Conservation (phyloP, 2,888 invertebrate species). For the Mimachlamys varia region DNA sequence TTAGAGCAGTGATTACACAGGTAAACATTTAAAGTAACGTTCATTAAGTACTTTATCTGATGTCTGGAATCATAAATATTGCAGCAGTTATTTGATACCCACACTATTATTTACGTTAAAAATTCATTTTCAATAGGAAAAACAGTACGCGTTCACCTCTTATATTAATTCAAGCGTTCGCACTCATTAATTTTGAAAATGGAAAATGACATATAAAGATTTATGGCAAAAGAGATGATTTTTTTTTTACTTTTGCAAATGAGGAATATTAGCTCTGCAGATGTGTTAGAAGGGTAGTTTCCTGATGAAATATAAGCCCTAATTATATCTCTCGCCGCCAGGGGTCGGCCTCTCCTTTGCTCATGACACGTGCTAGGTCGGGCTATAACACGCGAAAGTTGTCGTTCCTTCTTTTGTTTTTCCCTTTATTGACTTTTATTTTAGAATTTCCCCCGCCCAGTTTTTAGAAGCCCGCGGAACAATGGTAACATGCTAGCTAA, state of each 20-base stretch:
- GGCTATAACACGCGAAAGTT: slow-evolving; percentile 48
- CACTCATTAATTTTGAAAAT: neutral
- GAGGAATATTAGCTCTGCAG: slow-evolving; percentile 45
- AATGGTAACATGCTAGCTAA: slow-evolving; percentile 56
- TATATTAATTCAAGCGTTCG: neutral
- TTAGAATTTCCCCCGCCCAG: slow-evolving; percentile 43
- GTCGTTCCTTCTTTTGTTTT: slow-evolving; percentile 50
- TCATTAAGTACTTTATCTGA: too few relatives aligned
- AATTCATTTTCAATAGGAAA: neutral
- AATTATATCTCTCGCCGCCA: slow-evolving; percentile 45
- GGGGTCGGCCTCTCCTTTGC: slow-evolving; percentile 49
- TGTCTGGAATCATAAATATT: neutral
- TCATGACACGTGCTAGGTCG: slow-evolving; percentile 49
- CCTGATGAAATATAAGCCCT: slow-evolving; percentile 46
- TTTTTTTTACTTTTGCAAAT: neutral
- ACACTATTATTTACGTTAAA: neutral
- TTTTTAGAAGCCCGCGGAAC: slow-evolving; percentile 49
- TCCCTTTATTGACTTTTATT: slow-evolving; percentile 52
- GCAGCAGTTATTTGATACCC: neutral
- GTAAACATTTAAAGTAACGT: too few relatives aligned
- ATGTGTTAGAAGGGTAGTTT: slow-evolving; percentile 48
- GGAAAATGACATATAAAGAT: neutral
- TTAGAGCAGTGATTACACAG: too few relatives aligned
- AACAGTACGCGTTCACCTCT: neutral
- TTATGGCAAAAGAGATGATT: slow-evolving; percentile 28